Evolutionary conservation across 2,113 vertebrate species (phyloP), one percentile per base, ranked within the genome.

Genomic region (Nothocercus nigrocapillus): DNA sequence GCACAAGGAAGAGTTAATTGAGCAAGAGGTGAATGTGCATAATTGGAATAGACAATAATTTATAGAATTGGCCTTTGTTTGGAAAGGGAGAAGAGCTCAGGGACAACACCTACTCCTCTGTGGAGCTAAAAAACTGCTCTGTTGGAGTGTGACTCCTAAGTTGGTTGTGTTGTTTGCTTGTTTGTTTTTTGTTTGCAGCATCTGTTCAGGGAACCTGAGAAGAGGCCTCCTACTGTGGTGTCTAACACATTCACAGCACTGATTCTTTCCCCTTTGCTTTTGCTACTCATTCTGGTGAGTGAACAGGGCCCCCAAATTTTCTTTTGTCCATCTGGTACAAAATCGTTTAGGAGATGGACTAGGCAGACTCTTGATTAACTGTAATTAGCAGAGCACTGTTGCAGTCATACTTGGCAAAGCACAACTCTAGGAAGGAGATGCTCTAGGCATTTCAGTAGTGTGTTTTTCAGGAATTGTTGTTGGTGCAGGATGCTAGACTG

Each of bases 131-230:
- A 54, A 61, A n/a, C 58, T 76, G n/a, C 38, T 58, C 40, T 88
- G 64, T 27, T 88, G 81, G 82, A 92, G 20, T 21, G 17, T 27
- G 87, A 2, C 54, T 70, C 5, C 69, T 94, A 5, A 56, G 53
- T 5, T 79, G 66, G 8, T 49, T n/a, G 21, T 32, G 90, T n/a
- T 97, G 14, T 73, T 97, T 84, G 73, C 93, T 90, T 88, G 63
- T 90, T 78, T 95, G 85, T 97, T 86, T 68, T 94, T 88, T 88
- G 70, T 89, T 79, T 95, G 85, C 96, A 99, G 99, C 99, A 99
- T 91, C 98, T 99, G 95, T 99, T 99, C 97, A 98, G 99, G 18
- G 99, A 99, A 86, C 99, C 99, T 30, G 99, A 99, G 98, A 99
- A 99, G 98, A 99, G 99, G 94, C 99, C 99, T 61, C 98, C 99